Conservation (phyloP, 2,888 invertebrate genomes). For the Diabrotica balteata region DNA sequence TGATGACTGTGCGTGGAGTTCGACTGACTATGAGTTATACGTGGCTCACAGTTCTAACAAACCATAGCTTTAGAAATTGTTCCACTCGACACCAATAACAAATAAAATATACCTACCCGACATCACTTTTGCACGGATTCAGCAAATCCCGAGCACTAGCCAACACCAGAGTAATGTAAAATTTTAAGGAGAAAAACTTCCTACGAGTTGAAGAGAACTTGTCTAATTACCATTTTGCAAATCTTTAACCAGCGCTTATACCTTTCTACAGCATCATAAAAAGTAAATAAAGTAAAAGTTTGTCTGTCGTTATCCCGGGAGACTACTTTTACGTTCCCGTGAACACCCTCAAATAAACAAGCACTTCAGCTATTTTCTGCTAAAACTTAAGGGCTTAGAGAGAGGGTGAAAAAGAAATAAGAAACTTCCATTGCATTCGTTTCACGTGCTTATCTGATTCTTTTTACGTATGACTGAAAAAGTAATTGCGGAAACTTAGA, state of each 20-base stretch:
- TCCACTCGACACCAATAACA: too few relatives aligned
- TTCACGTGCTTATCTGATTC: slow-evolving; percentile 34
- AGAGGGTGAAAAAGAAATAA: slow-evolving; percentile 37
- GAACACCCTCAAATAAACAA: slow-evolving; percentile 41
- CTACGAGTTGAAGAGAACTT: slow-evolving; percentile 1
- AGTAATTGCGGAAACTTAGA: slow-evolving; percentile 27
- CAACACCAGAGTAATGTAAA: background rate
- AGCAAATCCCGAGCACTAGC: too few relatives aligned
- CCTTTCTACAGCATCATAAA: slow-evolving; percentile 19
- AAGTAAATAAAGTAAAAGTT: slow-evolving; percentile 33
- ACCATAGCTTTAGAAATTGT: too few relatives aligned
- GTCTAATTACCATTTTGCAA: slow-evolving; percentile 18
- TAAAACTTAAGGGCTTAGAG: slow-evolving; percentile 41
- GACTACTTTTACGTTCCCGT: slow-evolving; percentile 36
- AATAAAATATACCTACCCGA: too few relatives aligned
- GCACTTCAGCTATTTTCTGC: slow-evolving; percentile 38
- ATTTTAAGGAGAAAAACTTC: background rate
- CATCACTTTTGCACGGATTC: too few relatives aligned
- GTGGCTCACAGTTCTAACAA: too few relatives aligned
- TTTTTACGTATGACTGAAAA: slow-evolving; percentile 22
- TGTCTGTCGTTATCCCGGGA: slow-evolving; percentile 33
- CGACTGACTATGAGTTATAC: too few relatives aligned
- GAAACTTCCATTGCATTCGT: slow-evolving; percentile 37
- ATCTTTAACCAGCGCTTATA: slow-evolving; percentile 21
- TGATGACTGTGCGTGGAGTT: too few relatives aligned